These are phyloP conservation scores for Astreopora myriophthalma DNA, from an alignment of 64 coral and sea anemone genomes.

Conservation along the genomic window DNA sequence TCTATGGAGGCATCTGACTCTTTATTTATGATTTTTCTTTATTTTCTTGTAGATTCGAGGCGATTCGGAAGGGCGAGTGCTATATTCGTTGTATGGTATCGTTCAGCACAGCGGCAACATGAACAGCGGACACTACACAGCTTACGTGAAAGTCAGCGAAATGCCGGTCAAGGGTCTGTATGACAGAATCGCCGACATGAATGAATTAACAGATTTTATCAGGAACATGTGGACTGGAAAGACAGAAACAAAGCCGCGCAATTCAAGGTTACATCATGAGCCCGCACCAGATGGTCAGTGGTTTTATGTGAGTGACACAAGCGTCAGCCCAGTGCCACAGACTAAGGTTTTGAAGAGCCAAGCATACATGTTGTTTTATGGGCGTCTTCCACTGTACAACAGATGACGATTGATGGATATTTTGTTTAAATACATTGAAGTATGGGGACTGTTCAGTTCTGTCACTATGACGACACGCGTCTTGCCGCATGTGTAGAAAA, in stretches of 20 bases:
- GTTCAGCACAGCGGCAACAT: slow-evolving; percentile 90
- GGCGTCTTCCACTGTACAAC: slow-evolving; percentile 69
- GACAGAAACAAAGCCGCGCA: background rate
- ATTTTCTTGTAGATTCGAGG: slow-evolving; percentile 48
- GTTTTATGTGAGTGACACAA: slow-evolving; percentile 95
- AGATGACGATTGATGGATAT: background rate
- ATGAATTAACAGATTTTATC: slow-evolving; percentile 67
- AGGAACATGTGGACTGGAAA: slow-evolving; percentile 64
- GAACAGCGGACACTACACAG: slow-evolving; percentile 97
- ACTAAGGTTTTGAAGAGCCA: slow-evolving; percentile 86
- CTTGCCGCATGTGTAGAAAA: too few species aligned
- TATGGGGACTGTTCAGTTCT: too few species aligned
- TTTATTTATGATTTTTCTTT: background rate
- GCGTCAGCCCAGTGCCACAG: slow-evolving; percentile 50
- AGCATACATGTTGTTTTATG: slow-evolving; percentile 96
- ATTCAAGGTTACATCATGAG: slow-evolving; percentile 7
- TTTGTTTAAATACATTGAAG: background rate
- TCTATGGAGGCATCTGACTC: too few species aligned
- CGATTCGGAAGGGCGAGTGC: slow-evolving; percentile 69
- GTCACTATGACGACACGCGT: too few species aligned
- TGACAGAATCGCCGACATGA: slow-evolving; percentile 52
- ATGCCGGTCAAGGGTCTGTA: slow-evolving; percentile 7
- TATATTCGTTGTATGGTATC: slow-evolving; percentile 83
- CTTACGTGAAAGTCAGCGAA: slow-evolving; percentile 74
- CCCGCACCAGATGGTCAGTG: slow-evolving; percentile 74